phyloP scores from a whole-genome alignment of 1,140 invertebrate genomes.

The Leptestheria dahalacensis region DNA sequence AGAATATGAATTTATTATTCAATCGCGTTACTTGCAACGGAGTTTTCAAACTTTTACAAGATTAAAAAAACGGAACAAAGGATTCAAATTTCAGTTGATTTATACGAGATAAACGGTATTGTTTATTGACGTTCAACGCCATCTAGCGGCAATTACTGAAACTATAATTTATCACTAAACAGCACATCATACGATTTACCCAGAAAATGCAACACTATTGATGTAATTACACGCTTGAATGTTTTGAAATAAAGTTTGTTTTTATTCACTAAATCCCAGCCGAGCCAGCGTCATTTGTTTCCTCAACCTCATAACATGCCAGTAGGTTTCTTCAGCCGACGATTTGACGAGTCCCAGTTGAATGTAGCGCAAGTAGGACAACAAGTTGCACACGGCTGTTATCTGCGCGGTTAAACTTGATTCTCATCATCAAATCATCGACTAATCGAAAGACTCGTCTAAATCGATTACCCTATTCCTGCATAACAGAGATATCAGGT shows the following conservation, averaged over 20 bases:
- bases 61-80: too few species aligned
- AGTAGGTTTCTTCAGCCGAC: slow-evolving; percentile 57
- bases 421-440: too few species aligned
- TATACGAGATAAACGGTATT: too few species aligned
- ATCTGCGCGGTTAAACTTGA: slow-evolving; percentile 36
- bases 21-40: too few species aligned
- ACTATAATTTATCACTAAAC: too few species aligned
- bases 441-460: slow-evolving; percentile 7
- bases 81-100: too few species aligned
- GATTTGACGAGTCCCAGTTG: slow-evolving; percentile 67
- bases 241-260: not conserved
- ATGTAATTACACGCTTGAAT: not conserved
- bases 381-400: slow-evolving; percentile 67
- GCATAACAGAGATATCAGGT: slow-evolving; percentile 62
- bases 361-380: slow-evolving; percentile 69
- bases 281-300: slow-evolving; percentile 59
- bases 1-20: too few species aligned
- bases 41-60: too few species aligned
- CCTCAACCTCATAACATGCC: slow-evolving; percentile 52
- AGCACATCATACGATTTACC: too few species aligned
- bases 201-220: not conserved
- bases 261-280: slow-evolving; percentile 35
- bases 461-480: slow-evolving; percentile 59
- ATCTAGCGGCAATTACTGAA: too few species aligned
- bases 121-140: too few species aligned